A percentile compares a stretch with the other conserved stretches of the same genome.
Evolutionary conservation across 2,113 vertebrate species (phyloP).

Genomic region (Noturus placidus): DNA sequence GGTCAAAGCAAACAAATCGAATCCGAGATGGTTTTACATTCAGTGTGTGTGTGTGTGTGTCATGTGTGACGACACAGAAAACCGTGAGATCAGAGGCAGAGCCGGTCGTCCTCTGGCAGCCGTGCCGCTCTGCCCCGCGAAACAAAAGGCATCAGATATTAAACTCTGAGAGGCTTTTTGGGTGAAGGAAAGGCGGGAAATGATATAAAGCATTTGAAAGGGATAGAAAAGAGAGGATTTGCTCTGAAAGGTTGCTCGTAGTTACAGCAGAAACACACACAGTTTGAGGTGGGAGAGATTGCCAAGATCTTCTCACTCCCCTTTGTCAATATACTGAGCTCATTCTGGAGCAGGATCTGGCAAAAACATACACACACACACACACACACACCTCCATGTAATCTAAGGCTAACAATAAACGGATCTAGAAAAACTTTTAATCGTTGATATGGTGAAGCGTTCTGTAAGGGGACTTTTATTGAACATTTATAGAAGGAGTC

Average conservation of each 20-base stretch:
- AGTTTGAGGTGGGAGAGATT: conserved; percentile 51
- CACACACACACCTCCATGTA: not conserved
- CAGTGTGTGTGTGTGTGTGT: not conserved
- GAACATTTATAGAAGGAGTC: not conserved
- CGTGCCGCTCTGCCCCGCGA: not conserved
- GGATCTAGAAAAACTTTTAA: not conserved
- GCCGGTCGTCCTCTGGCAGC: not conserved
- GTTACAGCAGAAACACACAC: conserved; percentile 61
- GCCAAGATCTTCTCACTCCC: conserved; percentile 47
- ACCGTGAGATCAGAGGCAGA: conserved; percentile 20
- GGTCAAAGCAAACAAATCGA: conserved; percentile 24
- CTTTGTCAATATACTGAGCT: conserved; percentile 45
- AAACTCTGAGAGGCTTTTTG: conserved; percentile 8
- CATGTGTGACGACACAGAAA: not conserved
- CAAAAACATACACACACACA: not conserved
- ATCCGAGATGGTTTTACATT: conserved; percentile 22
- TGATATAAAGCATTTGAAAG: conserved; percentile 45
- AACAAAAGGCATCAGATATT: conserved; percentile 36
- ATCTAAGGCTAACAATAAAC: not conserved
- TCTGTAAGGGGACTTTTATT: too few species aligned
- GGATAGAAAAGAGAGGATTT: conserved; percentile 53
- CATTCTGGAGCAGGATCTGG: conserved; percentile 24
- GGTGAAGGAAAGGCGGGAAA: conserved; percentile 14
- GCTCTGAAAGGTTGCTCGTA: conserved; percentile 64
- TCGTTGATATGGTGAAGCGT: not conserved